These are phyloP conservation scores for Drosophila pachea DNA, from an alignment of 1,140 invertebrate genomes.

Conservation along the genomic window DNA sequence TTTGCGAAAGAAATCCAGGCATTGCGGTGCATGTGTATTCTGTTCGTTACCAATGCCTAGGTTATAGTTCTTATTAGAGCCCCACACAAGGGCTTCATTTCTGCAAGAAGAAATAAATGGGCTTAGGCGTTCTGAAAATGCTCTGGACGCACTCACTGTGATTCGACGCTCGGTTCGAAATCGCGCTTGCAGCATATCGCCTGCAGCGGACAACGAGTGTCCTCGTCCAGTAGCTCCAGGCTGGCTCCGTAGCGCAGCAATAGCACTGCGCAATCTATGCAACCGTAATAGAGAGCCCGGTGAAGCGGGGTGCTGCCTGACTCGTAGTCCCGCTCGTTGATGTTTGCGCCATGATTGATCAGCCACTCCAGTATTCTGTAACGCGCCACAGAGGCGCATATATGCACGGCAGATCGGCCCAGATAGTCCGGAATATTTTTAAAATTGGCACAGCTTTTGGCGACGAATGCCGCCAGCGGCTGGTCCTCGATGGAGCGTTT, in stretches of 20 bases:
- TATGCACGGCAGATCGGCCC: constrained; percentile 83
- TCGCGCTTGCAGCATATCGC: constrained; percentile 65
- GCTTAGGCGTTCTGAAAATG: neutral
- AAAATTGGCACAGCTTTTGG: constrained; percentile 81
- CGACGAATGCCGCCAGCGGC: constrained; percentile 80
- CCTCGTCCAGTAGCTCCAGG: constrained; percentile 66
- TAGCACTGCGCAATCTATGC: constrained; percentile 82
- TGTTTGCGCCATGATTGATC: constrained; percentile 80
- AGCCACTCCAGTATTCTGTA: constrained; percentile 83
- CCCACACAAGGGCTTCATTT: constrained; percentile 84
- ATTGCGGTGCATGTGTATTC: constrained; percentile 57
- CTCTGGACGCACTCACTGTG: constrained; percentile 47
- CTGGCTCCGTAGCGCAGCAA: constrained; percentile 81
- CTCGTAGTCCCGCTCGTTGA: constrained; percentile 83
- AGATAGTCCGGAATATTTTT: constrained; percentile 79
- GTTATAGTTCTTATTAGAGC: constrained; percentile 86
- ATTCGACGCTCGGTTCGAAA: constrained; percentile 12
- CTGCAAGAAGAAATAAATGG: constrained; percentile 6
- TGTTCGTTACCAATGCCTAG: constrained; percentile 80
- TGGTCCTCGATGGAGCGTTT: constrained; percentile 79
- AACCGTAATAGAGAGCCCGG: constrained; percentile 85
- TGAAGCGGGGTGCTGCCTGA: constrained; percentile 87
- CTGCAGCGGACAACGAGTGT: constrained; percentile 65
- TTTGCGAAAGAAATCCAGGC: constrained; percentile 74
- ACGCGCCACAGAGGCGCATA: constrained; percentile 84